Evolutionary conservation across 2,888 invertebrate species (phyloP), one percentile per base, ranked within the genome.

Genomic region (Carcina quercana): DNA sequence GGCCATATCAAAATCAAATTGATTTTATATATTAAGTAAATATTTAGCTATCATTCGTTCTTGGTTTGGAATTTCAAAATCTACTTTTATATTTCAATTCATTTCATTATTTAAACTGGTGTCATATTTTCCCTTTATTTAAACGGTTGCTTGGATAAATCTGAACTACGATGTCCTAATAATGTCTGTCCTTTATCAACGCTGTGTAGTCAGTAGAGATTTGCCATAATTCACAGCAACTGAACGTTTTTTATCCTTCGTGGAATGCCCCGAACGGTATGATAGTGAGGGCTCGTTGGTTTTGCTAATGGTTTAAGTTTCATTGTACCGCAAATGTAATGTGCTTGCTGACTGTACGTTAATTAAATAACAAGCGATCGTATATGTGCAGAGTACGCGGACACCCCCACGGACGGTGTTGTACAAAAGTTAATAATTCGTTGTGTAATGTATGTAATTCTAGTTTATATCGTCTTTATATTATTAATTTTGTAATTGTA

Each of bases 361-460:
- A 52, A 56, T 57, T 58, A 53, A 57, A 67, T n/a, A n/a, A n/a
- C n/a, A n/a, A n/a, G n/a, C 59, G 53, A 60, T 56, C 61, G 58
- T 58, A 58, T n/a, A n/a, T n/a, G n/a, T n/a, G n/a, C n/a, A n/a
- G 50, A 53, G 53, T 57, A 56, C 53, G n/a, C n/a, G 51, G 52
- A 63, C 62, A 59, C 62, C 59, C 57, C 59, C 63, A 58, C 58
- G 53, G 56, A 59, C 52, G 68, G 65, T 70, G 72, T 70, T 71
- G 74, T 74, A 69, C 66, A 71, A 69, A 72, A 65, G 64, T 74
- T 74, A 76, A 74, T 76, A 75, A 78, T 78, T 78, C 75, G 79
- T 82, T 82, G 78, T 83, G 70, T 76, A 73, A 74, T 78, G 67
- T 73, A 75, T 75, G 75, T 82, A 82, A 79, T 71, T 72, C 67